Evolutionary conservation across 2,888 invertebrate genomes (phyloP).

Genomic region (Ormyrus thymus): DNA sequence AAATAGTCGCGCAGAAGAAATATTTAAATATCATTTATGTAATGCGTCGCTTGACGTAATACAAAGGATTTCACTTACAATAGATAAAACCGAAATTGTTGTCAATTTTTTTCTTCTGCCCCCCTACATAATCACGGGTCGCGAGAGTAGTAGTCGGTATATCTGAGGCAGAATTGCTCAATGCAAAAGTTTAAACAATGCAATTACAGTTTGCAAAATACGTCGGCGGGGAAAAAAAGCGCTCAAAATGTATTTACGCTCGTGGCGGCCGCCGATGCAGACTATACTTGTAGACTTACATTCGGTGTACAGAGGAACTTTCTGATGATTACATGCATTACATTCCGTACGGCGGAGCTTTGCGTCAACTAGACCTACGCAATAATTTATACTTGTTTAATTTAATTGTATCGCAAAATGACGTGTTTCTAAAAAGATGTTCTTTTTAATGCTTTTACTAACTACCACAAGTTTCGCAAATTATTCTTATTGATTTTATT

Average conservation of each 20-base stretch:
- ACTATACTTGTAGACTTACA: slow-evolving; percentile 1
- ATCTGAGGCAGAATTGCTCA: background rate
- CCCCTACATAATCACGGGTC: background rate
- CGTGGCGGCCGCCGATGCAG: background rate
- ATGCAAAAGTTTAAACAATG: slow-evolving; percentile 22
- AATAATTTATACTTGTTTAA: background rate
- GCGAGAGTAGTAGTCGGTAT: background rate
- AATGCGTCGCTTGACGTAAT: slow-evolving; percentile 28
- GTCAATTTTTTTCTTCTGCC: background rate
- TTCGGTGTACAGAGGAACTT: slow-evolving; percentile 23
- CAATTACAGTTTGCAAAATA: slow-evolving; percentile 14
- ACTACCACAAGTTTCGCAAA: too few species aligned
- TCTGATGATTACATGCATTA: slow-evolving; percentile 21
- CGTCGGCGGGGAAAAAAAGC: too few species aligned
- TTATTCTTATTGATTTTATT: too few species aligned
- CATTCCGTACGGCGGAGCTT: background rate
- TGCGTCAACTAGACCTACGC: slow-evolving; percentile 1
- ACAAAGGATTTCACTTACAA: slow-evolving; percentile 23
- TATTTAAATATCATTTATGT: slow-evolving; percentile 28
- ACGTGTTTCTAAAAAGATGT: background rate
- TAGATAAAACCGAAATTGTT: slow-evolving; percentile 6
- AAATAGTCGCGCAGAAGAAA: slow-evolving; percentile 25
- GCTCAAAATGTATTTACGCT: background rate
- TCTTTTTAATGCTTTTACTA: too few species aligned
- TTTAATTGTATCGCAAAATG: background rate